phyloP scores from a whole-genome alignment of 2,888 invertebrate species.

The Plebejus argus region DNA sequence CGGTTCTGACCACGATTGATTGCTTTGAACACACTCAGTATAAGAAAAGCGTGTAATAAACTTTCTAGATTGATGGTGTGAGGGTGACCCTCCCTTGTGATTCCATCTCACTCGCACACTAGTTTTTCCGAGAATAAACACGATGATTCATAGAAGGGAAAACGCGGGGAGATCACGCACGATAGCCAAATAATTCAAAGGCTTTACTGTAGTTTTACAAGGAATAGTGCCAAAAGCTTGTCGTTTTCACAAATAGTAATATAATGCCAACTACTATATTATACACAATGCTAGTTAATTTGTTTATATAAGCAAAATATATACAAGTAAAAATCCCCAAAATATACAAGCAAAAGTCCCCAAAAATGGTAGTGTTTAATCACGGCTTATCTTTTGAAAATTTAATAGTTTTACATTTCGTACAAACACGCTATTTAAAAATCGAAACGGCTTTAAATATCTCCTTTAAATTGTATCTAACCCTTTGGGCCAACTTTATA shows the following conservation, averaged over 20 bases:
- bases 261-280: too few species aligned
- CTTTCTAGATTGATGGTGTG: constrained; percentile 35
- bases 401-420: too few species aligned
- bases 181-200: constrained; percentile 34
- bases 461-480: too few species aligned
- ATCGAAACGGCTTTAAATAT: too few species aligned
- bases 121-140: constrained; percentile 58
- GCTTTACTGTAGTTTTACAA: background rate
- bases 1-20: constrained; percentile 1
- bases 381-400: too few species aligned
- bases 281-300: too few species aligned
- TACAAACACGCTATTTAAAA: too few species aligned
- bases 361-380: too few species aligned
- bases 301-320: too few species aligned
- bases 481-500: background rate
- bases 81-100: constrained; percentile 29
- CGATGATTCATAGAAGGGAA: constrained; percentile 58
- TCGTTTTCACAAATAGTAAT: too few species aligned
- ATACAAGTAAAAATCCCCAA: too few species aligned
- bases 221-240: background rate
- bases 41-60: constrained; percentile 34
- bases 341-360: too few species aligned
- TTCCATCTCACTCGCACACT: constrained; percentile 36
- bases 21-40: background rate
- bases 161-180: constrained; percentile 33